phyloP scores from a whole-genome alignment of 64 coral and sea anemone species.

The Pocillopora damicornis region DNA sequence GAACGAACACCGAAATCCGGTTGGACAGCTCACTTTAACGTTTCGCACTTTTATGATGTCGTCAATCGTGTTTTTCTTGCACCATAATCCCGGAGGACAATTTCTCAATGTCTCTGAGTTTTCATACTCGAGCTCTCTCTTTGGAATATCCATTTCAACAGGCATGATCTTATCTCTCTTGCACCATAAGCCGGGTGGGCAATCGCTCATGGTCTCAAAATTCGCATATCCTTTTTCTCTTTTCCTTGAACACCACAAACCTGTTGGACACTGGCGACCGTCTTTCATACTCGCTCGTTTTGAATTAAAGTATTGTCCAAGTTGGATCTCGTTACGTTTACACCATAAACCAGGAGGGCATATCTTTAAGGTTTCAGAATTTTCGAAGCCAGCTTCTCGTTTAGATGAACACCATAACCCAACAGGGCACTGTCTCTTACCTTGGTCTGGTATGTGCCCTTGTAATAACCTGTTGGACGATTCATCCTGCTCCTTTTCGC shows the following conservation, averaged over 20 bases:
- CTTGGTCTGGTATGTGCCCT: background rate
- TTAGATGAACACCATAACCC: constrained; percentile 46
- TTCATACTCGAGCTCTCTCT: background rate
- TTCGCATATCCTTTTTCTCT: background rate
- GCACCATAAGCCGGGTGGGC: constrained; percentile 37
- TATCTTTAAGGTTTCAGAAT: background rate
- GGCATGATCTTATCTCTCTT: constrained; percentile 11
- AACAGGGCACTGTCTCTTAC: constrained; percentile 12
- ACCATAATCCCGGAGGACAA: constrained; percentile 62
- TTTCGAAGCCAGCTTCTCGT: constrained; percentile 18
- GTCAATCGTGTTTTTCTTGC: constrained; percentile 32
- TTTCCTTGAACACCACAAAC: background rate
- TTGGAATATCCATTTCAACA: background rate
- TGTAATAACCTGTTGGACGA: background rate
- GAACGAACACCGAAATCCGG: background rate
- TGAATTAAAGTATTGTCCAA: background rate
- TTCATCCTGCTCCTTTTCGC: background rate
- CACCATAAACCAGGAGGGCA: constrained; percentile 52
- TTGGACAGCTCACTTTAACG: constrained; percentile 1
- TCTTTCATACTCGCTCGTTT: background rate
- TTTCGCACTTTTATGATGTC: background rate
- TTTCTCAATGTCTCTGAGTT: background rate
- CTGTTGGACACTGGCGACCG: background rate
- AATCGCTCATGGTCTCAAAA: background rate
- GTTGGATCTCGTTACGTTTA: constrained; percentile 12